These are phyloP conservation scores for Scaeva pyrastri DNA, from an alignment of 2,888 invertebrate genomes.

Conservation along the genomic window DNA sequence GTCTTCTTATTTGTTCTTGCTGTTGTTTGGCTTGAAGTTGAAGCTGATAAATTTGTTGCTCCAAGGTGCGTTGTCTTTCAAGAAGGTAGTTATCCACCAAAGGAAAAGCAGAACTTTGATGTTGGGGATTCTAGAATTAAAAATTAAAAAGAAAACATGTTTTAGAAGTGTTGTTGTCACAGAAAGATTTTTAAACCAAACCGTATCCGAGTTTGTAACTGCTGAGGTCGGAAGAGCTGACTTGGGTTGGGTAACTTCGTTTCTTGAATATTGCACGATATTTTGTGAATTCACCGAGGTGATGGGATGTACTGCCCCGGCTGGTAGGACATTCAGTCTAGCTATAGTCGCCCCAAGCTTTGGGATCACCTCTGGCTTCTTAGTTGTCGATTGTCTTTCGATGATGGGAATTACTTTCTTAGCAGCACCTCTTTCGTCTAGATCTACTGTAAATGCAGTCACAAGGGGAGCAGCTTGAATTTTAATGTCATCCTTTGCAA, in stretches of 20 bases:
- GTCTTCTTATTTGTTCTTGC: conserved; percentile 88
- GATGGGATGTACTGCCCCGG: conserved; percentile 75
- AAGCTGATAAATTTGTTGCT: conserved; percentile 88
- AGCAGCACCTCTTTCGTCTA: conserved; percentile 91
- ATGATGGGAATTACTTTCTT: conserved; percentile 91
- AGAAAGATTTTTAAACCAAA: conserved; percentile 21
- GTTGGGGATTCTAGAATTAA: conserved; percentile 46
- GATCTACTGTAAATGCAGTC: conserved; percentile 93
- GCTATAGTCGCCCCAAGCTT: conserved; percentile 81
- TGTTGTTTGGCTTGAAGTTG: conserved; percentile 89
- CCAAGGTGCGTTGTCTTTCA: conserved; percentile 87
- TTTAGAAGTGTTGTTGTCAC: neutral
- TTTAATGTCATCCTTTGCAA: conserved; percentile 89
- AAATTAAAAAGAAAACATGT: conserved; percentile 27
- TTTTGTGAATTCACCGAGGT: conserved; percentile 78
- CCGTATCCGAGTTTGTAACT: conserved; percentile 14
- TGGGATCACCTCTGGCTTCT: conserved; percentile 58
- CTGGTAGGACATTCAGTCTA: conserved; percentile 80
- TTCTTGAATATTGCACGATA: conserved; percentile 43
- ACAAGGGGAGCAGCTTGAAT: conserved; percentile 92
- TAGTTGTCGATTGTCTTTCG: conserved; percentile 80
- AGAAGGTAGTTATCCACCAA: conserved; percentile 80
- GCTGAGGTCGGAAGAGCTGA: neutral
- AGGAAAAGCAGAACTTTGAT: conserved; percentile 67
- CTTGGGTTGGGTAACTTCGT: conserved; percentile 39